These are phyloP conservation scores for Dromococcyx pavoninus DNA, from an alignment of 2,797 vertebrate species.

Conservation along the genomic window DNA sequence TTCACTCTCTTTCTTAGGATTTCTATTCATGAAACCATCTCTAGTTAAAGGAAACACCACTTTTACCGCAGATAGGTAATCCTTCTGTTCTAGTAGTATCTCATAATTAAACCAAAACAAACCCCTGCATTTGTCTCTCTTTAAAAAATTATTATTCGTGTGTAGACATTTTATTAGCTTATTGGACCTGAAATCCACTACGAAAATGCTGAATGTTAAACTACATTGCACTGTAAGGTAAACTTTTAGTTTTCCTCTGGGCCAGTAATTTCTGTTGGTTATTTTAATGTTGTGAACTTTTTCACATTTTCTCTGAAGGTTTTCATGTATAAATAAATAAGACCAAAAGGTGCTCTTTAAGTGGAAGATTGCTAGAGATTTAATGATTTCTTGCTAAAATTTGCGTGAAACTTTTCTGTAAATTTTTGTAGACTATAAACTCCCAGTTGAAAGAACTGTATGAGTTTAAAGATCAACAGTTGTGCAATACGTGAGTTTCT, in stretches of 20 bases:
- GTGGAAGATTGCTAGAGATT: neutral
- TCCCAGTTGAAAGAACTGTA: neutral
- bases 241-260: neutral
- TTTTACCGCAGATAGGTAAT: neutral
- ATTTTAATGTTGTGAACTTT: neutral
- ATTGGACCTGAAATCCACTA: neutral
- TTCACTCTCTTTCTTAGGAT: neutral
- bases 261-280: neutral
- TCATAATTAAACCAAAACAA: neutral
- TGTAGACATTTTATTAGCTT: neutral
- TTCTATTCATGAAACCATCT: neutral
- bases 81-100: neutral
- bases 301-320: neutral
- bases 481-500: fast-evolving
- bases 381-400: neutral
- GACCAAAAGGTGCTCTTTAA: neutral
- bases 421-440: neutral
- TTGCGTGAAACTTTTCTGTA: neutral
- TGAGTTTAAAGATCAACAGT: neutral
- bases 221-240: neutral
- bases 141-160: neutral
- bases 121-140: neutral
- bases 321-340: neutral
- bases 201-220: neutral
- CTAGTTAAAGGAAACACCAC: neutral